A percentile compares a stretch with the other conserved stretches of the same genome.
Evolutionary conservation across 2,113 vertebrate genomes (phyloP).

Genomic region (Tetraodon nigroviridis): DNA sequence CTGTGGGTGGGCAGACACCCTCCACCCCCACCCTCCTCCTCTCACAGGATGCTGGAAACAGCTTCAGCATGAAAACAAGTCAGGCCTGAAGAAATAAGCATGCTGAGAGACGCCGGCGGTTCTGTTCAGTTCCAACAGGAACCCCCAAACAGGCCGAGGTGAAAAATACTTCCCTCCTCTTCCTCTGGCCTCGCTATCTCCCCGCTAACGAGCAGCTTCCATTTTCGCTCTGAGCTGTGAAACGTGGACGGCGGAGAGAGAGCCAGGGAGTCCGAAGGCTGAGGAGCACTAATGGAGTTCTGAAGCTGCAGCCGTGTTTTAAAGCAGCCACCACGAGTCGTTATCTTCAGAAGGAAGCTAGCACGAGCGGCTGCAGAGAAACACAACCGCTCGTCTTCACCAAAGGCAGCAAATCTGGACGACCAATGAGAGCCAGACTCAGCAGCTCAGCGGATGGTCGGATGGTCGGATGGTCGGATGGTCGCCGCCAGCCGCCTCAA

Average conservation of each 20-base stretch:
- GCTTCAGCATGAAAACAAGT: too few species aligned
- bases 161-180: too few species aligned
- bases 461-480: too few species aligned
- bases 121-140: neutral
- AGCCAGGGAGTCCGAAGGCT: constrained; percentile 12
- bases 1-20: too few species aligned
- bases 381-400: constrained; percentile 17
- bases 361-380: constrained; percentile 31
- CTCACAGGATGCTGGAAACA: too few species aligned
- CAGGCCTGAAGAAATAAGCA: too few species aligned
- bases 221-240: constrained; percentile 30
- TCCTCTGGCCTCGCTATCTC: too few species aligned
- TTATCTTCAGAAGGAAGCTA: constrained; percentile 39
- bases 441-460: too few species aligned
- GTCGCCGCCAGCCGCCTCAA: too few species aligned
- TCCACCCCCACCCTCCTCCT: too few species aligned
- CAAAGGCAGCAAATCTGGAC: constrained; percentile 28
- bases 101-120: too few species aligned
- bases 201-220: neutral
- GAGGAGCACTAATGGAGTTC: constrained; percentile 31
- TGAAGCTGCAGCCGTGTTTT: constrained; percentile 7
- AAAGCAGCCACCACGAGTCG: constrained; percentile 22
- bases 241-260: constrained; percentile 27
- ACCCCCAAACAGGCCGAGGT: constrained; percentile 4
- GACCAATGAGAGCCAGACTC: constrained; percentile 32